phyloP scores from a whole-genome alignment of 2,888 invertebrate genomes.

The Scaptomyza cyrtandrae region DNA sequence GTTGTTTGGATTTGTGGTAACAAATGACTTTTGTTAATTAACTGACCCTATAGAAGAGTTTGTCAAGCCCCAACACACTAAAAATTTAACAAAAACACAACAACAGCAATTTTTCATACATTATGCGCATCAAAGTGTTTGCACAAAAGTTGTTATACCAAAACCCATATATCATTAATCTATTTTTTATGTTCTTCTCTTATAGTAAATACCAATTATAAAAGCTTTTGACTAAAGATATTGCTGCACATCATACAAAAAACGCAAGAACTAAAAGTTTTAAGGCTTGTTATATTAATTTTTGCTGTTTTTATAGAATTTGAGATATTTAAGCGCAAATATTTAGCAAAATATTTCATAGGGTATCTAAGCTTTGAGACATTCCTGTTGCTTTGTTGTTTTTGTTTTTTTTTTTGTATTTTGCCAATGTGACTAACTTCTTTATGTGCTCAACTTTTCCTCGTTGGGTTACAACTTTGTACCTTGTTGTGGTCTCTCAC shows the following conservation, averaged over 20 bases:
- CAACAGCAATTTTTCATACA: constrained; percentile 19
- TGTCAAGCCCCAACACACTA: constrained; percentile 39
- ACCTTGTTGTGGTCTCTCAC: constrained; percentile 66
- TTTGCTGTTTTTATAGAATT: background rate
- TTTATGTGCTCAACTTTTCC: constrained; percentile 35
- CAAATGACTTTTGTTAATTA: constrained; percentile 75
- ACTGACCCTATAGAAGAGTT: constrained; percentile 49
- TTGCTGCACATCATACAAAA: no score
- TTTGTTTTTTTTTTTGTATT: background rate
- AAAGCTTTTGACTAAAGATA: background rate
- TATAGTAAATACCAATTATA: background rate
- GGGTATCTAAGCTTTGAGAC: constrained; percentile 22
- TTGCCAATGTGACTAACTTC: constrained; percentile 2
- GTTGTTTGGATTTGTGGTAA: constrained; percentile 40
- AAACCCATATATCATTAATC: constrained; percentile 3
- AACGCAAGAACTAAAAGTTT: no score
- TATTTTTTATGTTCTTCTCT: background rate
- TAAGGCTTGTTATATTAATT: no score
- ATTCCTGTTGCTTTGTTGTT: background rate
- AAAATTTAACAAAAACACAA: constrained; percentile 17
- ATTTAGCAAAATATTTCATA: background rate
- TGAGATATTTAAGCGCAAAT: background rate
- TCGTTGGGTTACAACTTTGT: constrained; percentile 50
- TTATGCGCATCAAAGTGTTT: constrained; percentile 9
- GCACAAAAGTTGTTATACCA: constrained; percentile 9